phyloP scores from a whole-genome alignment of 37 sponge, comb jelly and placozoan genomes.

The Eunapius fragilis region DNA sequence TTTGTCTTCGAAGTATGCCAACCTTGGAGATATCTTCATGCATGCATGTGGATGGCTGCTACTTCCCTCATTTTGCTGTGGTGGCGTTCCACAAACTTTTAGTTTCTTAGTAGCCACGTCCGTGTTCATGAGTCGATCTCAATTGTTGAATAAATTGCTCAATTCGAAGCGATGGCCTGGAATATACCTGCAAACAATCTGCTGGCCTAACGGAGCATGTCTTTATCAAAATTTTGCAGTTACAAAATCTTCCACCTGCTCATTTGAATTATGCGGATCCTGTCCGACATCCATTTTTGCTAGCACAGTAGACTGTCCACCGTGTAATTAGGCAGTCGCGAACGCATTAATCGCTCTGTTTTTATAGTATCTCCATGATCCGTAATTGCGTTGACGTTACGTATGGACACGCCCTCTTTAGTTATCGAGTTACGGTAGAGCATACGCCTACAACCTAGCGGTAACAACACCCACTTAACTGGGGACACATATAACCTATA shows the following conservation, averaged over 20 bases:
- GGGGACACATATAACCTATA: background rate
- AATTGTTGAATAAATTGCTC: background rate
- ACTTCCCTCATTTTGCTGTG: no score
- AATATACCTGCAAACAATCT: background rate
- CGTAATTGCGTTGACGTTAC: background rate
- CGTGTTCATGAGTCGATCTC: background rate
- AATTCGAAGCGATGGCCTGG: constrained; percentile 1
- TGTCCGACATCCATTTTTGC: background rate
- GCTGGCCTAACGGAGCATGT: background rate
- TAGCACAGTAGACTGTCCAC: background rate
- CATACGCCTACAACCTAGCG: background rate
- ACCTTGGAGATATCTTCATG: no score
- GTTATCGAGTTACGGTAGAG: background rate
- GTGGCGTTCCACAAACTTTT: background rate
- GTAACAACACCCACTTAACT: background rate
- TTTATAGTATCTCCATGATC: background rate
- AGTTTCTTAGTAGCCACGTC: background rate
- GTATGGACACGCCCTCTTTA: background rate
- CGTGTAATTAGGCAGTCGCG: background rate
- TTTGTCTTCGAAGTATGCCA: background rate
- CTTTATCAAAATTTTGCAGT: background rate
- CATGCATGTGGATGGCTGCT: no score
- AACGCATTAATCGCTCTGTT: background rate
- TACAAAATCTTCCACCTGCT: background rate
- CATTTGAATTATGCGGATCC: background rate